Percentiles rank a stretch among this genome's conserved stretches.
Evolutionary conservation across 2,797 vertebrate genomes (phyloP).

Genomic region (Artibeus jamaicensis): DNA sequence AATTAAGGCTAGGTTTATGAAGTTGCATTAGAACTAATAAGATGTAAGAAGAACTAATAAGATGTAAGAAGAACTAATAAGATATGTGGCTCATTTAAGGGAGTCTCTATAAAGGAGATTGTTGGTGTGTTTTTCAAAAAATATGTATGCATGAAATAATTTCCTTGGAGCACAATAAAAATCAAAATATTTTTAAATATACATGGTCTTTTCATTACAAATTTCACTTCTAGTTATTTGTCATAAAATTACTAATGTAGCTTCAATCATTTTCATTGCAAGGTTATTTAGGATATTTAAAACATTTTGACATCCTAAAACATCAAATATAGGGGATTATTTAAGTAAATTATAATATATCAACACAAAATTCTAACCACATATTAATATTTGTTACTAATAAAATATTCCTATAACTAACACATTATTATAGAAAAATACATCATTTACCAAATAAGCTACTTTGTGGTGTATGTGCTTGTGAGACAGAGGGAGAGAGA

Average conservation of each 20-base stretch:
- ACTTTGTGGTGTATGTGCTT: background rate
- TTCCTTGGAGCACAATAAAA: conserved; percentile 16
- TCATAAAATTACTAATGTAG: background rate
- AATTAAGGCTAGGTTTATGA: background rate
- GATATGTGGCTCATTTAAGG: background rate
- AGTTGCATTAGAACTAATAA: background rate
- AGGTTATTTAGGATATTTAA: conserved; percentile 14
- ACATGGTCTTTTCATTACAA: conserved; percentile 3
- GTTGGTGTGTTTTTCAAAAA: background rate
- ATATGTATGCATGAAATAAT: background rate
- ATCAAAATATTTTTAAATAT: conserved; percentile 34
- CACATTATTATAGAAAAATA: background rate
- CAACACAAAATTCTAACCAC: background rate
- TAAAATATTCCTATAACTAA: background rate
- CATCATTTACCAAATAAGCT: background rate
- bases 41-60: background rate
- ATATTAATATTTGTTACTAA: background rate
- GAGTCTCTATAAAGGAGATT: background rate
- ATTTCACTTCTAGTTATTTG: background rate
- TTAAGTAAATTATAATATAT: background rate
- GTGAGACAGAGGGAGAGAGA: background rate
- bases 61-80: background rate
- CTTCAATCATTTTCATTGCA: background rate
- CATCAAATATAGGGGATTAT: background rate
- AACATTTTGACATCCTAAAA: background rate